Base-by-base conservation (phyloP, 2,888 invertebrate genomes). In the Agrilus cyanescens region DNA sequence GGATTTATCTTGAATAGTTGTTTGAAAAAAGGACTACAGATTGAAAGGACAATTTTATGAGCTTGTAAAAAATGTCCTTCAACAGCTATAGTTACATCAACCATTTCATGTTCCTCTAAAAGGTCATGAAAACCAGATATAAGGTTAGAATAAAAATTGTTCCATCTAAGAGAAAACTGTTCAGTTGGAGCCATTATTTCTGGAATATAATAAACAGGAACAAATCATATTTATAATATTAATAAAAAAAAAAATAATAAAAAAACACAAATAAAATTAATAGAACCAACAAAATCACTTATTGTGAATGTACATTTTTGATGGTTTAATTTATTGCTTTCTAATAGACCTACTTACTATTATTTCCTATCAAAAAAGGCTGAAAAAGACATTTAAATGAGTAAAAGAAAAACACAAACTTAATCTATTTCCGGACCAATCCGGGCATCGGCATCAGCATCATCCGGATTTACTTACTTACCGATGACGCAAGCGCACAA, bases 11-110 rank as follows among this genome's bases (percentile, higher is more conserved):
- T 81, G 62, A 84, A 84, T 54, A 84, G 70, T 62, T 80, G 76
- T 63, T 81, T 81, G 66, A 85, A 85, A 62, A 82, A 84, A 20
- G 83, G 82, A 60, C 84, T 84, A 69, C 84, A 84, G 37, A 85
- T 80, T 16, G 84, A 84, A 38, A 85, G 70, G 53, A 85, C 82
- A 50, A 85, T 72, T 63, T 83, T 84, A 65, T 85, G 85, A 13
- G 85, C 85, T 59, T 82, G 78, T 38, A 85, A 70, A 57, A 80
- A 81, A 60, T 80, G 78, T n/a, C 84, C 85, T 45, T 80, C 84
- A 41, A 82, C 82, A 43, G 84, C 82, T 52, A 85, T 66, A 25
- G 85, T 85, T 50, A 84, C 84, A 58, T 85, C 85, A 38, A 84
- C 83, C 64, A 85, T 69, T 57, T 83, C 82, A 50, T 82, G 79